Percentiles rank a stretch among this genome's conserved stretches.
phyloP scores from a whole-genome alignment of 2,888 invertebrate genomes.

The Nowickia ferox region DNA sequence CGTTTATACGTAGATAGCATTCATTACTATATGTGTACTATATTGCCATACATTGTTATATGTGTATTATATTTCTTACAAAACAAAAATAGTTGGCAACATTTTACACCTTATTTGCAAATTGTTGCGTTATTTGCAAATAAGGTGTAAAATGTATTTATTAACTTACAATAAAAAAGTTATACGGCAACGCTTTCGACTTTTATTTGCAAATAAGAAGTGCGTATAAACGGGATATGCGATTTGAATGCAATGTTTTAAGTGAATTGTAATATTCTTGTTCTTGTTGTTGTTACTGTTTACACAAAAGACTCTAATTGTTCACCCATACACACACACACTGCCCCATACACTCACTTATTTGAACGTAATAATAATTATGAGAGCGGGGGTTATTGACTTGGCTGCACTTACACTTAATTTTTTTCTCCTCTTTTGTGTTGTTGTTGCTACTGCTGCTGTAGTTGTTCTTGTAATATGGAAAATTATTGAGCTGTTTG shows the following conservation, averaged over 20 bases:
- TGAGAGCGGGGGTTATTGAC: constrained; percentile 63
- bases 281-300: constrained; percentile 8
- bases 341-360: not conserved
- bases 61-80: too few relatives aligned
- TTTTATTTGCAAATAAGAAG: too few relatives aligned
- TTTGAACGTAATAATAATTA: constrained; percentile 31
- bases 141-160: too few relatives aligned
- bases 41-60: too few relatives aligned
- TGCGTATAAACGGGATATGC: too few relatives aligned
- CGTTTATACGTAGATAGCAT: too few relatives aligned
- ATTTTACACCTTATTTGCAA: too few relatives aligned
- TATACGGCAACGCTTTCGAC: too few relatives aligned
- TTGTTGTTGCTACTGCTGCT: constrained; percentile 17
- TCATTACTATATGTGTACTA: too few relatives aligned
- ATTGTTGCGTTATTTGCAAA: too few relatives aligned
- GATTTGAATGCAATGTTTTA: constrained; percentile 10
- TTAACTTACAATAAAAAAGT: too few relatives aligned
- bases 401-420: constrained; percentile 49
- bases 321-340: constrained; percentile 16
- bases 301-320: constrained; percentile 43
- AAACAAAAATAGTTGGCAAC: too few relatives aligned
- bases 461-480: constrained; percentile 37
- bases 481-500: constrained; percentile 44
- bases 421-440: constrained; percentile 29
- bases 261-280: constrained; percentile 10